A percentile compares a stretch with the other conserved stretches of the same genome.
These are phyloP conservation scores for Oikopleura albicans DNA, from an alignment of 23 tunicate genomes.

Conservation along the genomic window DNA sequence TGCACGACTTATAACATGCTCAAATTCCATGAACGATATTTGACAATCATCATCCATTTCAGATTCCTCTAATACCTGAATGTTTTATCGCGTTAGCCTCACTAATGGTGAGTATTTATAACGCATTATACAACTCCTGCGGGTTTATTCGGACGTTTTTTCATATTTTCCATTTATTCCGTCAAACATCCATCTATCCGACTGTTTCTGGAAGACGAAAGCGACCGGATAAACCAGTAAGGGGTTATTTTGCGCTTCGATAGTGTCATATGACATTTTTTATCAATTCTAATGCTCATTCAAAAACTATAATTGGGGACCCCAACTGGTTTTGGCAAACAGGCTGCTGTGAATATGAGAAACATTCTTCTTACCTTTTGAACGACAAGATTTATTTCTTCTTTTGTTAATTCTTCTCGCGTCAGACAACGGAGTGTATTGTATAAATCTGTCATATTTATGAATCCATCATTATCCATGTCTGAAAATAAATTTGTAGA, in stretches of 20 bases:
- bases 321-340: no score
- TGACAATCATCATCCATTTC: constrained; percentile 68
- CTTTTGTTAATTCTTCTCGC: constrained; percentile 23
- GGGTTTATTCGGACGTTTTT: no score
- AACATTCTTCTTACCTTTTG: constrained; percentile 30
- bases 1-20: constrained; percentile 41
- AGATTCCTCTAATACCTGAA: constrained; percentile 42
- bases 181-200: not conserved
- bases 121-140: no score
- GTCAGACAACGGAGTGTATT: constrained; percentile 29
- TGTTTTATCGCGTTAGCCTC: no score
- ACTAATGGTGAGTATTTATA: no score
- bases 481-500: constrained; percentile 30
- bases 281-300: no score
- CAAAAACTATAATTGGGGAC: no score
- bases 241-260: no score
- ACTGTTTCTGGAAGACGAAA: not conserved
- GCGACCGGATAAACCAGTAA: no score
- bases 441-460: constrained; percentile 23
- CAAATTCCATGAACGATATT: constrained; percentile 57
- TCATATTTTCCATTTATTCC: not conserved
- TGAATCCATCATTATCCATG: constrained; percentile 30
- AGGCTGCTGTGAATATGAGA: no score
- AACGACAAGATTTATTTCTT: constrained; percentile 28
- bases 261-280: no score